These are phyloP conservation scores for Ceyx melanurus DNA, from an alignment of 2,113 vertebrate genomes.

Conservation along the genomic window DNA sequence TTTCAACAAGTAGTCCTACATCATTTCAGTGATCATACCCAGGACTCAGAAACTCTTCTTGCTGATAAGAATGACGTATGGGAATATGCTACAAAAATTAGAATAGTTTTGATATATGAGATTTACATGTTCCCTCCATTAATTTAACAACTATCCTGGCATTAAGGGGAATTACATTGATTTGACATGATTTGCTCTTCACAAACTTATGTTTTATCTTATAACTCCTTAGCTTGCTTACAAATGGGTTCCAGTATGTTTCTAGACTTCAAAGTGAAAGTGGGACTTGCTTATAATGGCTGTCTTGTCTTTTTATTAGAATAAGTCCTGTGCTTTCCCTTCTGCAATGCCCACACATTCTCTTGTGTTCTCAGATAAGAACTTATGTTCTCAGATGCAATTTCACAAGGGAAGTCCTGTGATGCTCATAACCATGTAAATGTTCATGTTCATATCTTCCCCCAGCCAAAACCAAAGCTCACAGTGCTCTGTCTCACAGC, in stretches of 20 bases:
- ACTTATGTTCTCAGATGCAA: not conserved
- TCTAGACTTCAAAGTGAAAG: constrained; percentile 16
- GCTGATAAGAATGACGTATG: not conserved
- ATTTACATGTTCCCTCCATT: not conserved
- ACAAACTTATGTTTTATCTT: constrained; percentile 3
- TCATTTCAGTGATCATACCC: not conserved
- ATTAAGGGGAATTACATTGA: not conserved
- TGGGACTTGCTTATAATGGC: not conserved
- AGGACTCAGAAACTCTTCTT: not conserved
- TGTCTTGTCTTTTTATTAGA: not conserved
- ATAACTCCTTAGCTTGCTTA: not conserved
- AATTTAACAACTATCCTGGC: not conserved
- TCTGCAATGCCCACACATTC: not conserved
- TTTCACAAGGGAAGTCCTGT: not conserved
- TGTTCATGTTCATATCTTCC: not conserved
- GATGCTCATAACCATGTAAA: not conserved
- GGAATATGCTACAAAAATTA: not conserved
- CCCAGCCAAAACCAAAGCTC: not conserved
- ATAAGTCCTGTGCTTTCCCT: not conserved
- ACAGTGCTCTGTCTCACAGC: not conserved
- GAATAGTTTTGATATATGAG: not conserved
- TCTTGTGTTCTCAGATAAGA: not conserved
- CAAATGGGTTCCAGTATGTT: not conserved
- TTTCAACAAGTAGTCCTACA: not conserved
- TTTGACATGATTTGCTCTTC: not conserved